phyloP scores from a whole-genome alignment of 2,797 vertebrate genomes.

The Anniella stebbinsi region DNA sequence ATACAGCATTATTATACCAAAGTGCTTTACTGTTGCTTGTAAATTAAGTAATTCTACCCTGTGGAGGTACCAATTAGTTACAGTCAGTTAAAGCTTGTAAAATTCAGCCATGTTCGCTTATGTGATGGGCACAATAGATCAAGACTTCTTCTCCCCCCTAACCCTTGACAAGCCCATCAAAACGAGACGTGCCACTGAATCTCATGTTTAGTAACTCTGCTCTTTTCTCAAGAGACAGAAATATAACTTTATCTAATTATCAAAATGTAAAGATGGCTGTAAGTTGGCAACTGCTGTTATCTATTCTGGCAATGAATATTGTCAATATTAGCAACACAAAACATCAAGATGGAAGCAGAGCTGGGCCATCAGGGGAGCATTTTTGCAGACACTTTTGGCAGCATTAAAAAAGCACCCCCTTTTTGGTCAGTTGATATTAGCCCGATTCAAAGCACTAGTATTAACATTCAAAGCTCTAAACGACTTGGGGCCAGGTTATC shows the following conservation, averaged over 20 bases:
- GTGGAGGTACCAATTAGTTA: conserved; percentile 30
- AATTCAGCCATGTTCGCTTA: background rate
- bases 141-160: too few relatives aligned
- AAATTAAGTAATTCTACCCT: background rate
- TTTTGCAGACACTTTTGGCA: background rate
- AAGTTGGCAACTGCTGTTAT: background rate
- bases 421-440: background rate
- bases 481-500: too few relatives aligned
- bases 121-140: background rate
- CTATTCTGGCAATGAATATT: background rate
- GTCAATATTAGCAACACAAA: background rate
- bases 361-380: too few relatives aligned
- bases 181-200: background rate
- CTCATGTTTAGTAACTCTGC: background rate
- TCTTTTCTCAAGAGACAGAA: background rate
- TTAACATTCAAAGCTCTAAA: too few relatives aligned
- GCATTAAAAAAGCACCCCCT: background rate
- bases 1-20: conserved; percentile 1
- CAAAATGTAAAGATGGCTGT: background rate
- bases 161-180: background rate
- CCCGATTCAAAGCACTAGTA: too few relatives aligned
- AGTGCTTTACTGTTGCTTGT: conserved; percentile 29
- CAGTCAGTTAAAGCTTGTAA: conserved; percentile 19
- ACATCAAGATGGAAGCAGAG: background rate
- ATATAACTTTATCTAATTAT: background rate